phyloP scores from a whole-genome alignment of 1,140 invertebrate species.

The Metopolophium dirhodum region DNA sequence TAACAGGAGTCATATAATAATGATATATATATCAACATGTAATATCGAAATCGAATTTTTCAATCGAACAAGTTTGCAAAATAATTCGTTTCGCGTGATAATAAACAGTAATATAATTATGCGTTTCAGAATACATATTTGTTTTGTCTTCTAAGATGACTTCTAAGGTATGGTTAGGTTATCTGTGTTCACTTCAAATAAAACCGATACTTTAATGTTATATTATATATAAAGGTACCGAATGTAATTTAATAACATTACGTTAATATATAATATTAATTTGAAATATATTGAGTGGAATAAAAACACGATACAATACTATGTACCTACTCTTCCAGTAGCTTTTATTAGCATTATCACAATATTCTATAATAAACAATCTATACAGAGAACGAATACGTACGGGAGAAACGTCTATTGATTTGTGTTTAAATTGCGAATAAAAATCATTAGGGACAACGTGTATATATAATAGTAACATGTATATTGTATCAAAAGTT shows the following conservation, averaged over 20 bases:
- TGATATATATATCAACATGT: too few species aligned
- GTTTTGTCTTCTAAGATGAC: not conserved
- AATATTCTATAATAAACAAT: not conserved
- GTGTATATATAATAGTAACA: not conserved
- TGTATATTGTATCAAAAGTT: not conserved
- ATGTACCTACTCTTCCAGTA: not conserved
- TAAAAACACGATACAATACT: not conserved
- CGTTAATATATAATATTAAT: not conserved
- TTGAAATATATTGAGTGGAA: not conserved
- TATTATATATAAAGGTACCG: not conserved
- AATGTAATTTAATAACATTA: not conserved
- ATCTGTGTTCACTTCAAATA: not conserved
- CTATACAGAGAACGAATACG: not conserved
- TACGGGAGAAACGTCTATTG: not conserved
- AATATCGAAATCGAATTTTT: not conserved
- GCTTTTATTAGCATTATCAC: not conserved
- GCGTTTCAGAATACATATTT: not conserved
- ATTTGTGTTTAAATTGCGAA: not conserved
- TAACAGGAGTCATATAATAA: not conserved
- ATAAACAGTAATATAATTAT: not conserved
- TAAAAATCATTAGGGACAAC: not conserved
- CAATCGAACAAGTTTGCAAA: not conserved
- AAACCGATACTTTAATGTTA: not conserved
- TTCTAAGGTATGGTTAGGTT: not conserved
- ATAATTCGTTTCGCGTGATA: not conserved